Conservation (phyloP, 64 coral and sea anemone genomes). For the Dendrophyllia cribrosa region DNA sequence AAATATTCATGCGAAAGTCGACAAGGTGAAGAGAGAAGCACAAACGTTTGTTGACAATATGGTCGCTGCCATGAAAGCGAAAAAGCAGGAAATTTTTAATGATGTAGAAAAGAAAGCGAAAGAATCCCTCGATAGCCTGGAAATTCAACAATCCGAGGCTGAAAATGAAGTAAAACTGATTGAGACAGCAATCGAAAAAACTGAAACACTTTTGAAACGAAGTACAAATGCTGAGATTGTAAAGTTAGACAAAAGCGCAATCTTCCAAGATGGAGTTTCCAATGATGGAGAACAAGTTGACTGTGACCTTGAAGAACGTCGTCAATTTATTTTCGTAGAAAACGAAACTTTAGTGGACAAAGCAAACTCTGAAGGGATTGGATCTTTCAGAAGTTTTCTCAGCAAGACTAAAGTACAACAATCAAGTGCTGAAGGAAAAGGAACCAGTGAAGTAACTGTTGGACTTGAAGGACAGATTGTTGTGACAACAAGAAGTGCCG, state of each 20-base stretch:
- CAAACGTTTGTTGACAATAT: too few species aligned
- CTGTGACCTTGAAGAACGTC: neutral
- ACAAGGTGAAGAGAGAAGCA: too few species aligned
- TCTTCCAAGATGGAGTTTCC: neutral
- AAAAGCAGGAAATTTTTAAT: neutral
- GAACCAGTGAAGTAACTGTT: neutral
- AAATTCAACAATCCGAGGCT: neutral
- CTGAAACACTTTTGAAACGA: neutral
- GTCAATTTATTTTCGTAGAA: neutral
- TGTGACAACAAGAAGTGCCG: too few species aligned
- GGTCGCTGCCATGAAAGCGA: too few species aligned
- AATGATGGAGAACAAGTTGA: neutral
- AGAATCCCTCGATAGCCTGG: neutral
- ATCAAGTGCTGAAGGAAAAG: neutral
- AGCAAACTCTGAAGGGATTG: neutral
- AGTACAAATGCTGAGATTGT: neutral
- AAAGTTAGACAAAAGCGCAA: neutral
- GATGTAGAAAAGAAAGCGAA: neutral
- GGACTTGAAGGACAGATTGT: neutral
- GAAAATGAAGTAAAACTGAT: neutral
- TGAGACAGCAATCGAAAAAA: neutral
- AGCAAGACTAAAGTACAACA: neutral
- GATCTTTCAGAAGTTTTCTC: neutral
- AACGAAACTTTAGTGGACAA: neutral
- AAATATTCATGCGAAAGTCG: too few species aligned